Evolutionary conservation across 2,888 invertebrate species (phyloP).

Genomic region (Caenorhabditis panamensis): DNA sequence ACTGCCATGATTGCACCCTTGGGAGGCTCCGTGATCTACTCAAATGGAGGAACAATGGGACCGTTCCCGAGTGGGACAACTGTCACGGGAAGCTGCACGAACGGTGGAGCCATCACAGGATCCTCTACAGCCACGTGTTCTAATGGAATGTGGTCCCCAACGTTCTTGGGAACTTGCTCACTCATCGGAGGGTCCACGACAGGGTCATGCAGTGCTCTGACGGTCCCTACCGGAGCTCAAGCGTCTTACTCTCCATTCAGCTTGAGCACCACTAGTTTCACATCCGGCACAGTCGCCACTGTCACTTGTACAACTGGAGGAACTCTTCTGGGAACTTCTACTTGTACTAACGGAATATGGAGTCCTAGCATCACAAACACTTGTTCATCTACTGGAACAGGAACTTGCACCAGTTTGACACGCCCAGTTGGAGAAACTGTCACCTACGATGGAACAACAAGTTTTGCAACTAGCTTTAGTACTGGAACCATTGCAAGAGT

Average conservation of each 20-base stretch:
- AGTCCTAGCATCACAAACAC: slow-evolving; percentile 50
- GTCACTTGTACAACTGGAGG: slow-evolving; percentile 54
- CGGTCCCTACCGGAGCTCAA: slow-evolving; percentile 51
- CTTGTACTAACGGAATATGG: slow-evolving; percentile 68
- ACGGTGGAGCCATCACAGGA: slow-evolving; percentile 60
- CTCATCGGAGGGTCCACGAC: slow-evolving; percentile 37
- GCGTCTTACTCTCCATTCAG: slow-evolving; percentile 52
- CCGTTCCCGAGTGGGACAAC: slow-evolving; percentile 68
- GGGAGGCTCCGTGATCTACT: slow-evolving; percentile 56
- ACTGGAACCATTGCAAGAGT: slow-evolving; percentile 67
- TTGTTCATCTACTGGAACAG: slow-evolving; percentile 21
- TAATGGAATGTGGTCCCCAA: slow-evolving; percentile 64
- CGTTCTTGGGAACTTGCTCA: slow-evolving; percentile 52
- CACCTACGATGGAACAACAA: slow-evolving; percentile 49
- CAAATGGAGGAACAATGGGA: slow-evolving; percentile 51
- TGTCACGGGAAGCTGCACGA: slow-evolving; percentile 68
- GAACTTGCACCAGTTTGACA: slow-evolving; percentile 36
- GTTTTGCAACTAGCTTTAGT: slow-evolving; percentile 50
- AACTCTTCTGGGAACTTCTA: slow-evolving; percentile 47
- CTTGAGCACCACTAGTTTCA: slow-evolving; percentile 47
- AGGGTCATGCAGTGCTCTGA: slow-evolving; percentile 40
- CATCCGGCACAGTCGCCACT: slow-evolving; percentile 62
- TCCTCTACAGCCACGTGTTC: slow-evolving; percentile 59
- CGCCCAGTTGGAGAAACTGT: slow-evolving; percentile 62
- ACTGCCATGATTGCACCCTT: slow-evolving; percentile 58